These are phyloP conservation scores for Scaptomyza tumidula DNA, from an alignment of 2,888 invertebrate genomes.

Conservation along the genomic window DNA sequence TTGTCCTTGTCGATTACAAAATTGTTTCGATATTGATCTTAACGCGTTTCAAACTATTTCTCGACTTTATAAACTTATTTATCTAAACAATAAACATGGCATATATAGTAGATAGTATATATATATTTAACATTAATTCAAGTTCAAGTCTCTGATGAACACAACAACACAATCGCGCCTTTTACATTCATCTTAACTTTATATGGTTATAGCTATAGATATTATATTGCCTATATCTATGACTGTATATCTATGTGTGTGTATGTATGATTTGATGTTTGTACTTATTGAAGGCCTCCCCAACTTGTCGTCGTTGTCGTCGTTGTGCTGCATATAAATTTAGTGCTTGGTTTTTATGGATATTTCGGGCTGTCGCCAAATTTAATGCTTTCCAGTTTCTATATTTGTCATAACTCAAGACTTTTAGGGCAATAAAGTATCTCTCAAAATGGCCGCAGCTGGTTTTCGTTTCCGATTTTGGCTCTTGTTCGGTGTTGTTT, in stretches of 20 bases:
- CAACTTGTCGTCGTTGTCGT: slow-evolving; percentile 37
- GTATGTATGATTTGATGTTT: slow-evolving; percentile 5
- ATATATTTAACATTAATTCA: slow-evolving; percentile 26
- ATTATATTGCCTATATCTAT: neutral
- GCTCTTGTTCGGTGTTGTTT: neutral
- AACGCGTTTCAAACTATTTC: slow-evolving; percentile 6
- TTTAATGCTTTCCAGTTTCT: slow-evolving; percentile 73
- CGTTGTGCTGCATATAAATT: slow-evolving; percentile 56
- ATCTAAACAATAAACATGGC: neutral
- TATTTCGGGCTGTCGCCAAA: slow-evolving; percentile 62
- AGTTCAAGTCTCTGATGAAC: slow-evolving; percentile 41
- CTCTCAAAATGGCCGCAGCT: slow-evolving; percentile 79
- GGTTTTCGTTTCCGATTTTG: slow-evolving; percentile 49
- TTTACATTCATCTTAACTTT: slow-evolving; percentile 31
- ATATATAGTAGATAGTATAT: neutral
- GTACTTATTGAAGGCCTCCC: slow-evolving; percentile 56
- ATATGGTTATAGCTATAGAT: slow-evolving; percentile 25
- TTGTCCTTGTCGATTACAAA: slow-evolving; percentile 20
- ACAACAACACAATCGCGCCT: slow-evolving; percentile 24
- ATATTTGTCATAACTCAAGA: slow-evolving; percentile 74
- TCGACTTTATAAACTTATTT: slow-evolving; percentile 1
- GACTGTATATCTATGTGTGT: neutral
- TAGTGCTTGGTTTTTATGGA: slow-evolving; percentile 59
- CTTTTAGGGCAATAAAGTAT: slow-evolving; percentile 70
- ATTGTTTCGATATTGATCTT: neutral